Evolutionary conservation across 2,113 vertebrate genomes (phyloP).

Genomic region (Mionectes macconnelli): DNA sequence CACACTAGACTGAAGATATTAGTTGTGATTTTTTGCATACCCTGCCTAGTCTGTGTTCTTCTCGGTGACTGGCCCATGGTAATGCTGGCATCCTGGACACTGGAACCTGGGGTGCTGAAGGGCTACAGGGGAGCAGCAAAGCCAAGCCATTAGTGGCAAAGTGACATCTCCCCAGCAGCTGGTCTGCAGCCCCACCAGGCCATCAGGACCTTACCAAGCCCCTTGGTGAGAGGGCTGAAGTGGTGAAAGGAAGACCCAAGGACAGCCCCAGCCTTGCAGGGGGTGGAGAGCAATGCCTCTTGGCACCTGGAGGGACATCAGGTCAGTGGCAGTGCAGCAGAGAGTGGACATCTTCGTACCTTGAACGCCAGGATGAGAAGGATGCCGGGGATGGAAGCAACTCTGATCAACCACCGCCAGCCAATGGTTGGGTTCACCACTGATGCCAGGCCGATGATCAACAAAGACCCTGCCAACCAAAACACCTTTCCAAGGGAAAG

Average conservation of each 20-base stretch:
- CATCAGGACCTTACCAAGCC: background rate
- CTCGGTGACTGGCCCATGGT: background rate
- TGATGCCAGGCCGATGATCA: slow-evolving; percentile 90
- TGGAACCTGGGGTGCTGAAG: background rate
- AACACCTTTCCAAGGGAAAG: slow-evolving; percentile 79
- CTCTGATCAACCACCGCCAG: slow-evolving; percentile 93
- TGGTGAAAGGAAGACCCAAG: background rate
- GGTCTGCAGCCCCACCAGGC: accelerated
- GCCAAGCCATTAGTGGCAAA: background rate
- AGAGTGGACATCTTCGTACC: slow-evolving; percentile 64
- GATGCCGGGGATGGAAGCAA: slow-evolving; percentile 86
- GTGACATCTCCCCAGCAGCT: background rate
- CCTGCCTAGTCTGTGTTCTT: background rate
- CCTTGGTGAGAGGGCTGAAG: accelerated
- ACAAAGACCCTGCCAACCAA: slow-evolving; percentile 90
- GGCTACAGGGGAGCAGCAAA: background rate
- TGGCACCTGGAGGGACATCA: background rate
- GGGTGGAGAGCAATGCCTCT: accelerated
- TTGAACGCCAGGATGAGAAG: slow-evolving; percentile 86
- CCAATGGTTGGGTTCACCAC: slow-evolving; percentile 84
- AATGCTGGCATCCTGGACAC: background rate
- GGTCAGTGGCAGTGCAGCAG: accelerated
- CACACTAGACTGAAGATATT: background rate
- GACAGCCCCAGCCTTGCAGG: background rate
- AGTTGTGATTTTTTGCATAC: background rate